These are phyloP conservation scores for Alfaro cultratus DNA, from an alignment of 2,797 vertebrate genomes.

Conservation along the genomic window DNA sequence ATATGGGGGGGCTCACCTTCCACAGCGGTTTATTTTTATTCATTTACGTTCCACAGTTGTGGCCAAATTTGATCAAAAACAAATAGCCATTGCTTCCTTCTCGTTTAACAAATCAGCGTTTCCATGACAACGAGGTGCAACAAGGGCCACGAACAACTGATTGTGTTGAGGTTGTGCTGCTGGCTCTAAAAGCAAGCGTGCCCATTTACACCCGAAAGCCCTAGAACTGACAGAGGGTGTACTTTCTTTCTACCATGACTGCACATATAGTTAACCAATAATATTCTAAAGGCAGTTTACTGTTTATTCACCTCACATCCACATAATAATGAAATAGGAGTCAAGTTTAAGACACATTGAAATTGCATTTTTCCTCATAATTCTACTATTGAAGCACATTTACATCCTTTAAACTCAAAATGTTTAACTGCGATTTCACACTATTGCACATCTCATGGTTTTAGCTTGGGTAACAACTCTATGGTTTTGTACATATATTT, in stretches of 20 bases:
- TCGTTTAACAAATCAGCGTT: not conserved
- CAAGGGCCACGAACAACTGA: not conserved
- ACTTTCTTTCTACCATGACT: conserved; percentile 3
- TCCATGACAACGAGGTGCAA: not conserved
- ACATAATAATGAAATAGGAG: conserved; percentile 48
- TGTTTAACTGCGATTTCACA: conserved; percentile 32
- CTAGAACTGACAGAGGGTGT: not conserved
- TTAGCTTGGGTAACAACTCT: conserved; percentile 19
- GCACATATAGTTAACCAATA: conserved; percentile 42
- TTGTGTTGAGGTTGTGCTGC: not conserved
- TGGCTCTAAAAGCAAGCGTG: not conserved
- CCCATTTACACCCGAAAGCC: not conserved
- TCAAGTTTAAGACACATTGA: conserved; percentile 50
- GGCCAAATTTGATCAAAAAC: not conserved
- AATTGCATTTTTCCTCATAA: conserved; percentile 30
- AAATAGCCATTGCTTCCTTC: not conserved
- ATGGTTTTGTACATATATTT: conserved; percentile 46
- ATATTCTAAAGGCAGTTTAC: conserved; percentile 39
- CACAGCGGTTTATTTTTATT: not conserved
- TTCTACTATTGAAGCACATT: conserved; percentile 32
- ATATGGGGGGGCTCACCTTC: not conserved
- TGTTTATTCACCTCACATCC: conserved; percentile 53
- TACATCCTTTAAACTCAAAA: conserved; percentile 36
- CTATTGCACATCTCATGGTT: conserved; percentile 24
- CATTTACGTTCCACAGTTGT: not conserved